Percentiles rank a stretch among this genome's conserved stretches.
These are phyloP conservation scores for Montifringilla adamsi DNA, from an alignment of 2,113 vertebrate genomes.

Conservation along the genomic window DNA sequence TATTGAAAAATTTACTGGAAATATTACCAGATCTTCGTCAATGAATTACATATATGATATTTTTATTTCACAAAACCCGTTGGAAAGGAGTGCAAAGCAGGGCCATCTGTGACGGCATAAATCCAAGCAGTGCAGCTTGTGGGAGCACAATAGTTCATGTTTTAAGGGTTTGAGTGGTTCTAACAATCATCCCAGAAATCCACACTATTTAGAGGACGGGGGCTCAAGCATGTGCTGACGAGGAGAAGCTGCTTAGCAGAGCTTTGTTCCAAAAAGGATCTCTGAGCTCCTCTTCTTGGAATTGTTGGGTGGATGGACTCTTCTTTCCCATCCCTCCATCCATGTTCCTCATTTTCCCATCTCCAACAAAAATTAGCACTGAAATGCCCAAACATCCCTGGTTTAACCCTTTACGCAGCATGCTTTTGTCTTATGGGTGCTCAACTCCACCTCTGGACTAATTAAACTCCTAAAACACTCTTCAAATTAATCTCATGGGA, in stretches of 20 bases:
- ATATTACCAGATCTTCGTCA: not conserved
- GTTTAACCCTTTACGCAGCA: not conserved
- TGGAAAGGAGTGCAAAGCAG: not conserved
- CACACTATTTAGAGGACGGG: accelerated
- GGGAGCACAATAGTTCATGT: not conserved
- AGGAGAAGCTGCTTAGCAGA: not conserved
- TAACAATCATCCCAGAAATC: not conserved
- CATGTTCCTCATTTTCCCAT: not conserved
- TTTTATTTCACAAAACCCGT: not conserved
- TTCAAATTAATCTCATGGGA: not conserved
- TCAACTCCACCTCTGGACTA: not conserved
- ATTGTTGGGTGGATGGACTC: not conserved
- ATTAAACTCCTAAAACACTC: not conserved
- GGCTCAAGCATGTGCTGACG: not conserved
- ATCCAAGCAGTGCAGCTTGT: not conserved
- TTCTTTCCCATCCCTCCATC: not conserved
- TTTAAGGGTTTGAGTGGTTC: not conserved
- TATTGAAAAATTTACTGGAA: constrained; percentile 31
- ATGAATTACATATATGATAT: not conserved
- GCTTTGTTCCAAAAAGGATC: not conserved
- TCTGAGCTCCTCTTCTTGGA: not conserved
- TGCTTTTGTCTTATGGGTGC: accelerated
- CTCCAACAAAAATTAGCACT: not conserved
- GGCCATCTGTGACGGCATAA: not conserved
- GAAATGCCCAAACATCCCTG: not conserved